These are phyloP conservation scores for Nautilus pompilius DNA, from an alignment of 1,140 invertebrate genomes.

Conservation along the genomic window DNA sequence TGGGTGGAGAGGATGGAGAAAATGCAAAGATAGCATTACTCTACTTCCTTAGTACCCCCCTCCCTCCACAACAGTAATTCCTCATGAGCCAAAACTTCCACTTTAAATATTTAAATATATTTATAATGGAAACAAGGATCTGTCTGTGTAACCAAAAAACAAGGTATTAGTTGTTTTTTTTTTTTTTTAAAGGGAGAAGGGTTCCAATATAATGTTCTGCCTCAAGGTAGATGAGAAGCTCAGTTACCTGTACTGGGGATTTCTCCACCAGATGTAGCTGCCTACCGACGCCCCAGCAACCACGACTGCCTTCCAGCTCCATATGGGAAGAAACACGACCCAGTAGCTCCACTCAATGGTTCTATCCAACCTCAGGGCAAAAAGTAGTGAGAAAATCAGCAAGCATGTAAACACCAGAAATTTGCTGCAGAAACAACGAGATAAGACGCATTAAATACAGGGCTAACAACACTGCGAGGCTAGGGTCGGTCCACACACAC, in stretches of 20 bases:
- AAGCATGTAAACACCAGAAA: constrained; percentile 92
- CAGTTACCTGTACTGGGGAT: constrained; percentile 82
- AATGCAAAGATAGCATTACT: no score
- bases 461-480: no score
- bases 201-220: background rate
- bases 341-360: constrained; percentile 89
- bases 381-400: constrained; percentile 83
- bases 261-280: constrained; percentile 90
- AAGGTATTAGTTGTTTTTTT: background rate
- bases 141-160: background rate
- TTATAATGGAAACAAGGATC: no score
- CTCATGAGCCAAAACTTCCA: no score
- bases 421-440: constrained; percentile 71
- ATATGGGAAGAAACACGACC: constrained; percentile 90
- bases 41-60: no score
- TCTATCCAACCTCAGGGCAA: constrained; percentile 84
- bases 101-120: no score
- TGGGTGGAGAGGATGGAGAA: no score
- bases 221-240: background rate
- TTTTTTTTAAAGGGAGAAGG: no score
- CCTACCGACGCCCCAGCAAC: constrained; percentile 84
- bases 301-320: constrained; percentile 94
- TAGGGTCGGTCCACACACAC: no score
- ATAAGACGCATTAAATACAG: constrained; percentile 5
- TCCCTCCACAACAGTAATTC: no score